Evolutionary conservation across 1,140 invertebrate species (phyloP).

Genomic region (Telenomus remus): DNA sequence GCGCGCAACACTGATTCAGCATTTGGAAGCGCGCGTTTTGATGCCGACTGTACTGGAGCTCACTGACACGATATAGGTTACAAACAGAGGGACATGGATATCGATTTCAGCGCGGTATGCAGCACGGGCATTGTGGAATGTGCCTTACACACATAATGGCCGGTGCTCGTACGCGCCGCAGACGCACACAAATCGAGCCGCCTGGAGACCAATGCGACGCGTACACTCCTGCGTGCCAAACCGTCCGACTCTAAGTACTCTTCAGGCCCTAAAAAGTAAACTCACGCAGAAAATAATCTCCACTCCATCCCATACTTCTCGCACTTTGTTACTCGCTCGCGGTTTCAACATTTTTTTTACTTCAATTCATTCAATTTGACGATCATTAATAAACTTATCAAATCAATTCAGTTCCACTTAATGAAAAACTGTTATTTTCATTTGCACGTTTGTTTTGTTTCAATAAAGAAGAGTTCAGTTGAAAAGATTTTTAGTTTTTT

Average conservation of each 20-base stretch:
- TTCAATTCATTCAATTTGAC: background rate
- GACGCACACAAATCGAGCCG: conserved; percentile 31
- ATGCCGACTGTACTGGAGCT: conserved; percentile 59
- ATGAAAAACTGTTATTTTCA: no score
- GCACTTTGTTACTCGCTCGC: background rate
- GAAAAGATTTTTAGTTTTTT: no score
- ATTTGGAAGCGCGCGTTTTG: conserved; percentile 49
- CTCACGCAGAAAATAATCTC: background rate
- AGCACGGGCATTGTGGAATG: conserved; percentile 71
- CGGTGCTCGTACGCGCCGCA: conserved; percentile 29
- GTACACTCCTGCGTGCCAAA: conserved; percentile 9
- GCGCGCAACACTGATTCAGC: conserved; percentile 37
- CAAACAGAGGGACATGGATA: conserved; percentile 70
- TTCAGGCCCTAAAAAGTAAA: conserved; percentile 2
- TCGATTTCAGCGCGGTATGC: conserved; percentile 73
- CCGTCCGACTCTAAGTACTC: conserved; percentile 11
- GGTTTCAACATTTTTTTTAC: background rate
- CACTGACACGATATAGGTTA: conserved; percentile 70
- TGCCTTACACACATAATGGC: conserved; percentile 66
- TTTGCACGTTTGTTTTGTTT: no score
- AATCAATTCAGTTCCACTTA: no score
- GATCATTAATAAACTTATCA: background rate
- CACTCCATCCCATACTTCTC: no score
- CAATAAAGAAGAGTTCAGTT: no score
- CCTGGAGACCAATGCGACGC: conserved; percentile 20